phyloP scores from a whole-genome alignment of 1,140 invertebrate species.

The Epicauta chinensis region DNA sequence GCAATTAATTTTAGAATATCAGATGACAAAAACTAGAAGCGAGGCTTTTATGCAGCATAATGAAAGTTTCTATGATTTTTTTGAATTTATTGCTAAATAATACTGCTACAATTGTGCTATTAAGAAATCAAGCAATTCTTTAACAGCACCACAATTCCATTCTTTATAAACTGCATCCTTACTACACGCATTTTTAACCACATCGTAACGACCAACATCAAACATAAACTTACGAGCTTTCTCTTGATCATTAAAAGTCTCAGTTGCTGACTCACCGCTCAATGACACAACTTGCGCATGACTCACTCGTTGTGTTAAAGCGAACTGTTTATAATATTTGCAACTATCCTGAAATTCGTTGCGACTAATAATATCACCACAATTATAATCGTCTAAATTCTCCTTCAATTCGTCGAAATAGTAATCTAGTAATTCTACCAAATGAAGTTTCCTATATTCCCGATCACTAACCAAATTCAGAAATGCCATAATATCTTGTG shows the following conservation, averaged over 20 bases:
- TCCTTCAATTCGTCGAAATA: slow-evolving; percentile 37
- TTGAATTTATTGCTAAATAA: no score
- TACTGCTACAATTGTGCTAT: no score
- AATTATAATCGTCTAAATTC: slow-evolving; percentile 25
- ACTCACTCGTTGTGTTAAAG: background rate
- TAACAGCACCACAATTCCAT: no score
- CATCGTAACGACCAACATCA: slow-evolving; percentile 2
- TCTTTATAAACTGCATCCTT: background rate
- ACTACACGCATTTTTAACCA: background rate
- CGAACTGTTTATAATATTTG: slow-evolving; percentile 1
- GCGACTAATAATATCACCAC: background rate
- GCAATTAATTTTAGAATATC: no score
- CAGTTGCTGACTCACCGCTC: background rate
- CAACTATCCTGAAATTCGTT: slow-evolving; percentile 3
- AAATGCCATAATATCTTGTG: slow-evolving; percentile 43
- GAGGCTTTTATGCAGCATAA: no score
- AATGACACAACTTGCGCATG: background rate
- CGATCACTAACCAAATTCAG: slow-evolving; percentile 37
- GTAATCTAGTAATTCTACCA: slow-evolving; percentile 31
- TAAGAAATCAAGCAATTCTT: no score
- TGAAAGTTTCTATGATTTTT: no score
- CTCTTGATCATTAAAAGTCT: slow-evolving; percentile 2
- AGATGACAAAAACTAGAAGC: no score
- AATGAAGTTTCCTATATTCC: slow-evolving; percentile 37
- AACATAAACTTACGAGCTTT: slow-evolving; percentile 1